These are phyloP conservation scores for Pseudomyrmex pallidus DNA, from an alignment of 1,140 invertebrate genomes.

Conservation along the genomic window DNA sequence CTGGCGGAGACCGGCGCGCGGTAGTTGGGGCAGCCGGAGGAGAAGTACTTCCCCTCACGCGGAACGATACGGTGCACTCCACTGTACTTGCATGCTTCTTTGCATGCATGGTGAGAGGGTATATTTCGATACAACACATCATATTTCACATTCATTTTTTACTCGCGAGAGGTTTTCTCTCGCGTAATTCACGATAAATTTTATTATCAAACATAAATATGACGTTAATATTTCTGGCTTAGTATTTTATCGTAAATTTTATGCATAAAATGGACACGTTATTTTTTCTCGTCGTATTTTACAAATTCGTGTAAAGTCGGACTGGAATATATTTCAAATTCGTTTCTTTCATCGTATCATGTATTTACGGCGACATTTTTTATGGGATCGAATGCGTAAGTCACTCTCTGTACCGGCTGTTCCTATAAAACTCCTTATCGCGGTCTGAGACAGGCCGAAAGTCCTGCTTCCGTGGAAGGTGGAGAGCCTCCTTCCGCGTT, in stretches of 20 bases:
- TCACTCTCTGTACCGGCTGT: background rate
- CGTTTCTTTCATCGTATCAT: background rate
- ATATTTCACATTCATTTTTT: background rate
- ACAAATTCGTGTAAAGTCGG: background rate
- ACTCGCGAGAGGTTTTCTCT: background rate
- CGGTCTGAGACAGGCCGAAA: constrained; percentile 62
- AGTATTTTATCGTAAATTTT: too few relatives aligned
- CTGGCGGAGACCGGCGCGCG: too few relatives aligned
- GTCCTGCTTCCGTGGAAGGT: constrained; percentile 57
- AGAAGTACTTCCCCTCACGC: too few relatives aligned
- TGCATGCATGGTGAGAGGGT: background rate
- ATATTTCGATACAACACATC: background rate
- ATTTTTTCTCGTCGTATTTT: background rate
- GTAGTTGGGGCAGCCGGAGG: too few relatives aligned
- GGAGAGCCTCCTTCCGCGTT: constrained; percentile 73
- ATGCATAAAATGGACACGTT: background rate
- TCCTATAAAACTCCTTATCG: constrained; percentile 70
- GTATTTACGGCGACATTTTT: background rate
- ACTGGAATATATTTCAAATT: background rate
- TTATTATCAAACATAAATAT: too few relatives aligned
- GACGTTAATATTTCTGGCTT: too few relatives aligned
- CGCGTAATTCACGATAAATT: too few relatives aligned
- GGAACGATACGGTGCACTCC: too few relatives aligned
- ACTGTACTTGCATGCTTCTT: background rate
- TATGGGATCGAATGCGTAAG: background rate